Evolutionary conservation across 2,113 vertebrate genomes (phyloP), one percentile per base, ranked within the genome.

Genomic region (Callithrix jacchus): DNA sequence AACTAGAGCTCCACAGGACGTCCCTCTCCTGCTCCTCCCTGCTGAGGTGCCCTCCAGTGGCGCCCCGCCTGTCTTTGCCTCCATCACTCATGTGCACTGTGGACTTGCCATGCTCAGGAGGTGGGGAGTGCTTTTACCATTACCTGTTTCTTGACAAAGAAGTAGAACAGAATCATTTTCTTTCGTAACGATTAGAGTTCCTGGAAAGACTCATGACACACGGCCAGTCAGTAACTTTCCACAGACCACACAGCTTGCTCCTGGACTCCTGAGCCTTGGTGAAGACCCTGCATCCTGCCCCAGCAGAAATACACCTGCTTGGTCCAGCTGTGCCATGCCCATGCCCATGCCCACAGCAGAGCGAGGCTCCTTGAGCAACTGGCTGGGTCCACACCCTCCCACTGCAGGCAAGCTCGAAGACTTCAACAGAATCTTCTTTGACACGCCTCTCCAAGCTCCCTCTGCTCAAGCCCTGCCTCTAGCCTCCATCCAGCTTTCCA

Each of bases 91-190:
- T 13, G 83, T 27, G 68, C 54, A 52, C n/a, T 1, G 0, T 16
- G 64, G 92, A 56, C 83, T 54, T 30, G 37, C 52, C 83, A 30
- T 4, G 68, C 64, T 76, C 49, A 40, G 32, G 20, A 61, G 35
- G 49, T 4, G 2, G 58, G n/a, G 6, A 80, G 37, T 45, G 27
- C 64, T 87, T 81, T 66, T 76, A 68, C 64, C 10, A 3, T 85
- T 81, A 61, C 37, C 47, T 87, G n/a, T 88, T 94, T 79, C 82
- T 92, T 93, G 76, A 94, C 94, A 94, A 91, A 93, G 37, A 52
- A 93, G 70, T 8, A 68, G 49, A 80, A 89, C 79, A 74, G 87
- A 94, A 87, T 32, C 25, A 32, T 79, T 71, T 79, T 89, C 80
- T 87, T 42, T 88, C 70, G 87, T 89, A 83, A 91, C 6, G 23